phyloP scores from a whole-genome alignment of 2,113 vertebrate species.

The Oenanthe oenanthe region DNA sequence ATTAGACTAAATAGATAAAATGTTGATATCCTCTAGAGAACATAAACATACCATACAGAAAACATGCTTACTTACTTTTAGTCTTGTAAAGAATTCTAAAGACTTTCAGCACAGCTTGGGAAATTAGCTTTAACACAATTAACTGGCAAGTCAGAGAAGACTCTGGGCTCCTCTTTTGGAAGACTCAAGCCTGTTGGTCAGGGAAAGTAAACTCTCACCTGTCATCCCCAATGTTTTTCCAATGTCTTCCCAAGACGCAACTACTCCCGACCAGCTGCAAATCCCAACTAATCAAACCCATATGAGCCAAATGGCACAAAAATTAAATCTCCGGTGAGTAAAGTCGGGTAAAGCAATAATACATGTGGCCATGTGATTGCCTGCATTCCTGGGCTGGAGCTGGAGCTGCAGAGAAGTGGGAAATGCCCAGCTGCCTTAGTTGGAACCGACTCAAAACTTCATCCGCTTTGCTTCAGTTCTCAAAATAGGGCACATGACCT shows the following conservation, averaged over 20 bases:
- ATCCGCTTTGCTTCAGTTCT: slow-evolving; percentile 73
- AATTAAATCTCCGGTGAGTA: background rate
- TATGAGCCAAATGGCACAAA: background rate
- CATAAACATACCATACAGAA: background rate
- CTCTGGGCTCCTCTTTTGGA: background rate
- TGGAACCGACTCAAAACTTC: slow-evolving; percentile 72
- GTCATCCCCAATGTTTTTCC: background rate
- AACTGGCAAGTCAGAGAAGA: background rate
- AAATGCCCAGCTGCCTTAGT: slow-evolving; percentile 76
- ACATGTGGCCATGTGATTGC: slow-evolving; percentile 11
- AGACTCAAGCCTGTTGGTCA: background rate
- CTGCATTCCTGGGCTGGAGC: slow-evolving; percentile 35
- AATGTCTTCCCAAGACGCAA: background rate
- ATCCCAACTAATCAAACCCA: background rate
- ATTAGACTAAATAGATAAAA: slow-evolving; percentile 40
- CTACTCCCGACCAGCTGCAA: background rate
- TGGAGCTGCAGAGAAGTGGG: slow-evolving; percentile 58
- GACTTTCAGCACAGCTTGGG: background rate
- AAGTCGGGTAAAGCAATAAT: slow-evolving; percentile 28
- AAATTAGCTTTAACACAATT: background rate
- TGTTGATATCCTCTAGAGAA: slow-evolving; percentile 13
- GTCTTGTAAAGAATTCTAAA: background rate
- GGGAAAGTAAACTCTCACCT: background rate
- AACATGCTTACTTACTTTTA: background rate
- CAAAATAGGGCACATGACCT: slow-evolving; percentile 71